These are phyloP conservation scores for Rhingia campestris DNA, from an alignment of 2,888 invertebrate species.

Conservation along the genomic window DNA sequence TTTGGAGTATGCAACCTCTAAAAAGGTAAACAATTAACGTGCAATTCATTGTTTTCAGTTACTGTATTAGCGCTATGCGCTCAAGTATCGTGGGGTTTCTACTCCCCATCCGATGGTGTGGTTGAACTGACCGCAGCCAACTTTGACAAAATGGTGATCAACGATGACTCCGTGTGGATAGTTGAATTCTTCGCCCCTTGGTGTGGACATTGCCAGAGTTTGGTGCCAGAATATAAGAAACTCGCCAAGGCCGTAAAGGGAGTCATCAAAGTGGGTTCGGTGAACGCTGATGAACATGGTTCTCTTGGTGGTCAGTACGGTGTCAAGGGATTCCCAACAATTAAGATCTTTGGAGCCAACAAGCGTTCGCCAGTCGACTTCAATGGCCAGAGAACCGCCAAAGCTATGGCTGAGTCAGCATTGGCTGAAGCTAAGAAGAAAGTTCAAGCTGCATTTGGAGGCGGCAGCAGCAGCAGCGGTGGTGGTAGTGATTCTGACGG, in stretches of 20 bases:
- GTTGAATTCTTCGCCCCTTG: constrained; percentile 95
- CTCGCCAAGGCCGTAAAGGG: constrained; percentile 97
- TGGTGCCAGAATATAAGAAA: constrained; percentile 97
- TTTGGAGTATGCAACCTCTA: neutral
- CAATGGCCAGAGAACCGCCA: constrained; percentile 92
- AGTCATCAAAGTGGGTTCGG: constrained; percentile 95
- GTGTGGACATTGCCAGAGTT: constrained; percentile 95
- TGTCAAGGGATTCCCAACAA: constrained; percentile 96
- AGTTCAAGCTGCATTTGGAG: constrained; percentile 88
- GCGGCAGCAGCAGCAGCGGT: constrained; percentile 80
- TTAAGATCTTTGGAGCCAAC: constrained; percentile 95
- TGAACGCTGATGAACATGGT: constrained; percentile 95
- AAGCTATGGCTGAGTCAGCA: constrained; percentile 92
- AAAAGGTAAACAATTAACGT: neutral
- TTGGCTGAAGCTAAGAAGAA: constrained; percentile 90
- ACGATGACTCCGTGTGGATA: constrained; percentile 95
- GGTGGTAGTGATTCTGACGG: constrained; percentile 69
- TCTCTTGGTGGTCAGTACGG: constrained; percentile 91
- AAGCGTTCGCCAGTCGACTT: constrained; percentile 93
- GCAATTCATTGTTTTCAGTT: constrained; percentile 7
- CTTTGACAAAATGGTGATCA: constrained; percentile 92
- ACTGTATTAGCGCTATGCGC: constrained; percentile 51
- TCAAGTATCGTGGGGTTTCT: constrained; percentile 83
- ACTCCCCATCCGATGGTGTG: constrained; percentile 89
- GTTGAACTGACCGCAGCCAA: constrained; percentile 93